phyloP scores from a whole-genome alignment of 1,140 invertebrate genomes.

The Cotesia glomerata region DNA sequence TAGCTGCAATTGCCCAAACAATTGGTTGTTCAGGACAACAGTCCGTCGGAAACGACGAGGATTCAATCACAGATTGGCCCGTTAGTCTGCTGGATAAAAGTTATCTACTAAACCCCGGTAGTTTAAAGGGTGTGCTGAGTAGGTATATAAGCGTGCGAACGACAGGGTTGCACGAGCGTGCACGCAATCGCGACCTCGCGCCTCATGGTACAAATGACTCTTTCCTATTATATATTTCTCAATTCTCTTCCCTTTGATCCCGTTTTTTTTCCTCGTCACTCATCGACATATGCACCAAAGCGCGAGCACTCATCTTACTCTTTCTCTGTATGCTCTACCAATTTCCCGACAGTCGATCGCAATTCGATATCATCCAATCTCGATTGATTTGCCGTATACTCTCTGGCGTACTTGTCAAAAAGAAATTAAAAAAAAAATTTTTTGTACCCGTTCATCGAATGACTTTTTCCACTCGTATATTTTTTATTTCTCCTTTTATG shows the following conservation, averaged over 20 bases:
- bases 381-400: slow-evolving; percentile 10
- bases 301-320: not conserved
- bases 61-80: slow-evolving; percentile 56
- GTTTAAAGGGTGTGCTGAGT: slow-evolving; percentile 44
- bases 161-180: slow-evolving; percentile 50
- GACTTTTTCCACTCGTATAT: not conserved
- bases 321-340: not conserved
- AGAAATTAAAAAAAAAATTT: not conserved
- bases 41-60: slow-evolving; percentile 40
- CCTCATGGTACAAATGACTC: slow-evolving; percentile 60
- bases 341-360: slow-evolving; percentile 32
- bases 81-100: slow-evolving; percentile 48
- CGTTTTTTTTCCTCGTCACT: slow-evolving; percentile 6
- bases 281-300: not conserved
- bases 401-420: not conserved
- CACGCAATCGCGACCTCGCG: slow-evolving; percentile 58
- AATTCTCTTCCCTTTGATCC: slow-evolving; percentile 31
- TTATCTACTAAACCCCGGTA: slow-evolving; percentile 45
- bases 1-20: slow-evolving; percentile 14
- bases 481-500: too few relatives aligned
- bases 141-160: slow-evolving; percentile 52
- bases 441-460: not conserved
- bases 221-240: slow-evolving; percentile 41
- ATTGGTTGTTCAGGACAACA: slow-evolving; percentile 47
- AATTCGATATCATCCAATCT: slow-evolving; percentile 39